Evolutionary conservation across 1,140 invertebrate genomes (phyloP).

Genomic region (Zaprionus nigranus): DNA sequence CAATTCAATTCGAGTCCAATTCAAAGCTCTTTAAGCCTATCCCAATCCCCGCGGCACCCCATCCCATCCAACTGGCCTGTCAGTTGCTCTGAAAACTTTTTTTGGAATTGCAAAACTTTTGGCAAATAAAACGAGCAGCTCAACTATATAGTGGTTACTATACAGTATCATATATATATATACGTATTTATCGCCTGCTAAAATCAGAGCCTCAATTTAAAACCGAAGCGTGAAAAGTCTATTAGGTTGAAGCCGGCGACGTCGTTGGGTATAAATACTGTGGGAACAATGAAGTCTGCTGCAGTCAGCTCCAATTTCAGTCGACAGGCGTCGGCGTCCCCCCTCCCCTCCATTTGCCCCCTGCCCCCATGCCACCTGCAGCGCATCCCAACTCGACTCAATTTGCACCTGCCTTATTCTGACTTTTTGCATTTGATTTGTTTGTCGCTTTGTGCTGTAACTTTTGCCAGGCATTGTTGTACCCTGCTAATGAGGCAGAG

Average conservation of each 20-base stretch:
- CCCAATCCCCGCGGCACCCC: neutral
- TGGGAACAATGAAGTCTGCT: slow-evolving; percentile 77
- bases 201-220: slow-evolving; percentile 80
- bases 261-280: slow-evolving; percentile 57
- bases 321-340: slow-evolving; percentile 1
- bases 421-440: slow-evolving; percentile 61
- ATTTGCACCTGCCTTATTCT: slow-evolving; percentile 65
- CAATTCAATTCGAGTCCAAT: slow-evolving; percentile 25
- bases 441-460: slow-evolving; percentile 21
- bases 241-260: slow-evolving; percentile 61
- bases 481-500: slow-evolving; percentile 11
- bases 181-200: slow-evolving; percentile 57
- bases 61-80: neutral
- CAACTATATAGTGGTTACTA: slow-evolving; percentile 18
- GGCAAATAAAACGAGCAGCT: slow-evolving; percentile 59
- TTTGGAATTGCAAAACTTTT: slow-evolving; percentile 73
- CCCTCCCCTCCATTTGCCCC: neutral
- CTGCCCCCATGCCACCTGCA: neutral
- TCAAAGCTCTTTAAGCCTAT: slow-evolving; percentile 38
- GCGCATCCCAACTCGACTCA: slow-evolving; percentile 23
- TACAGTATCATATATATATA: slow-evolving; percentile 20
- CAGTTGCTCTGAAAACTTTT: slow-evolving; percentile 54
- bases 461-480: slow-evolving; percentile 24
- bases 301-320: slow-evolving; percentile 56
- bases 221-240: slow-evolving; percentile 79